Percentiles rank a stretch among this genome's conserved stretches.
These are phyloP conservation scores for Mylabris phalerata DNA, from an alignment of 1,140 invertebrate genomes.

Conservation along the genomic window DNA sequence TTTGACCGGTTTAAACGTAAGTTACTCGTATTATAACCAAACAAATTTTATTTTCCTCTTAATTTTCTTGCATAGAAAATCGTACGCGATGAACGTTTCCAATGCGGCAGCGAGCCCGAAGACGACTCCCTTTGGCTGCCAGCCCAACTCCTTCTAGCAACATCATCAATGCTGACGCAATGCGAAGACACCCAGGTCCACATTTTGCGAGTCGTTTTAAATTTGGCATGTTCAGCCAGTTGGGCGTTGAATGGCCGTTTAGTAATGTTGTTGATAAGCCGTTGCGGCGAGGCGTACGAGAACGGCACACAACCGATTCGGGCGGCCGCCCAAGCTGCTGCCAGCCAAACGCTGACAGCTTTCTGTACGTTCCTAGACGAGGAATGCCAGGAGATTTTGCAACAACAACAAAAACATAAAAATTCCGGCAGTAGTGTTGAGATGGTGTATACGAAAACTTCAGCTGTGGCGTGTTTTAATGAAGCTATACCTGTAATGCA, in stretches of 20 bases:
- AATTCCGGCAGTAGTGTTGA: conserved; percentile 52
- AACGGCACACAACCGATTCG: conserved; percentile 67
- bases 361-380: conserved; percentile 77
- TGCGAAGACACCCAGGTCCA: conserved; percentile 67
- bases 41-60: background rate
- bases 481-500: conserved; percentile 85
- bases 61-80: conserved; percentile 60
- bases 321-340: conserved; percentile 74
- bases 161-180: conserved; percentile 66
- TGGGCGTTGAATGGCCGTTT: conserved; percentile 77
- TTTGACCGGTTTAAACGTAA: conserved; percentile 77
- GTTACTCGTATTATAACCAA: conserved; percentile 26
- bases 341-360: conserved; percentile 71
- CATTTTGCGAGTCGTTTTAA: conserved; percentile 66
- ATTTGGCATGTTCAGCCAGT: conserved; percentile 70
- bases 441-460: conserved; percentile 47
- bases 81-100: conserved; percentile 82
- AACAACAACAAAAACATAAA: conserved; percentile 53
- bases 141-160: conserved; percentile 77
- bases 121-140: conserved; percentile 87
- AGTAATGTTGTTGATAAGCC: conserved; percentile 67
- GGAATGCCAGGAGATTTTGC: conserved; percentile 66
- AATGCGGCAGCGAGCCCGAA: conserved; percentile 83
- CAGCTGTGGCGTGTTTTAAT: conserved; percentile 78
- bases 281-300: conserved; percentile 68